These are phyloP conservation scores for Kryptolebias ocellatus DNA, from an alignment of 2,797 vertebrate species.

Conservation along the genomic window DNA sequence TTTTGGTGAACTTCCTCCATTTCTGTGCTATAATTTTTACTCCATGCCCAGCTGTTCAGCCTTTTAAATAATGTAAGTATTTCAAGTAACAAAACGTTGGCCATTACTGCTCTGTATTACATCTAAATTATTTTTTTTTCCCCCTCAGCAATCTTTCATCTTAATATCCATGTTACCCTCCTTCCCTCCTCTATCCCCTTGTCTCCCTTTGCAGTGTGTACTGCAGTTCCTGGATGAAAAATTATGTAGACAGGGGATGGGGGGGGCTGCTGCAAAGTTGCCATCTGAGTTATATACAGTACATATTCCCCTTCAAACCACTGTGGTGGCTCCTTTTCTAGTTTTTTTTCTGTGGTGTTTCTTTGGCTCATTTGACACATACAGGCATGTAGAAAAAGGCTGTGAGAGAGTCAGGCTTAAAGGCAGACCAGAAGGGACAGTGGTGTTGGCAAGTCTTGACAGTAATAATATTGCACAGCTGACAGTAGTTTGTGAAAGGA, in stretches of 20 bases:
- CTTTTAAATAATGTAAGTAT: conserved; percentile 34
- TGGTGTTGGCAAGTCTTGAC: conserved; percentile 15
- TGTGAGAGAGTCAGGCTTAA: neutral
- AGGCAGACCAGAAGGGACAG: conserved; percentile 5
- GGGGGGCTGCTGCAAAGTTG: conserved; percentile 68
- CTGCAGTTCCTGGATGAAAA: conserved; percentile 77
- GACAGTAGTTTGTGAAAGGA: conserved; percentile 37
- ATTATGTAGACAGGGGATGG: conserved; percentile 50
- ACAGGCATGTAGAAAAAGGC: neutral
- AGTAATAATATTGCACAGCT: conserved; percentile 23
- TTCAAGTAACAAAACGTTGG: conserved; percentile 13
- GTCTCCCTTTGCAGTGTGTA: conserved; percentile 70
- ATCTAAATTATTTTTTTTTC: conserved; percentile 17
- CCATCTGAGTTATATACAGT: conserved; percentile 66
- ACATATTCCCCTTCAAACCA: conserved; percentile 64
- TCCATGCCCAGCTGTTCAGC: conserved; percentile 19
- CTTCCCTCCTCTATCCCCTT: conserved; percentile 12
- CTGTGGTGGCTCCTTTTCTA: conserved; percentile 30
- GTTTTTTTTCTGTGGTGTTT: conserved; percentile 30
- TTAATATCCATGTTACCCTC: conserved; percentile 40
- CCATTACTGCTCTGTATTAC: conserved; percentile 7
- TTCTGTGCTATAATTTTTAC: conserved; percentile 19
- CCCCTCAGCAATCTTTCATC: conserved; percentile 31
- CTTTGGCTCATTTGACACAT: conserved; percentile 37
- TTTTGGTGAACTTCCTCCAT: conserved; percentile 22